Base-by-base conservation (phyloP, 1,140 invertebrate species). In the Teleopsis dalmanni region DNA sequence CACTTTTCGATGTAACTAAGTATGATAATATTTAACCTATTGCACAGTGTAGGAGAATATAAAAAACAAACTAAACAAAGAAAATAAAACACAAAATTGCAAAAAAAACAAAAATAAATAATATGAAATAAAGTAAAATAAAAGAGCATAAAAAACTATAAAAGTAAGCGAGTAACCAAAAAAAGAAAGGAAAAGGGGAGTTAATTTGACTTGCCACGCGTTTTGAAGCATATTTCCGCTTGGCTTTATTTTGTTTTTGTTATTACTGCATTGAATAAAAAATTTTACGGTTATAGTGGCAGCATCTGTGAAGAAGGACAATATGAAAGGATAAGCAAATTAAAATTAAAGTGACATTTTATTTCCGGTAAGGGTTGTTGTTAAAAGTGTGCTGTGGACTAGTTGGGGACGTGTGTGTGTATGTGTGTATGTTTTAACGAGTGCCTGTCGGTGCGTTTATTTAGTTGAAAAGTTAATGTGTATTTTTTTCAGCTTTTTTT, bases 311-410 rank as follows among this genome's bases (percentile, higher is more conserved):
- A n/a, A n/a, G 25, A 42, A 26, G 40, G 40, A 42, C 40, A 42
- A 42, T 42, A 26, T 4, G n/a, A 26, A 26, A 42, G 40, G 40
- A 42, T 42, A 42, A 42, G 23, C 40, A 42, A 42, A 42, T 42
- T 42, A 42, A 42, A 26, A 27, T 14, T 42, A 42, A 42, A 42
- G 40, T 42, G 40, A 26, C 40, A 27, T 42, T 42, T 42, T 26
- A 42, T 27, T 42, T 42, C 40, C 40, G 40, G 14, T 42, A 16
- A 22, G 29, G 40, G 29, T 42, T 21, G 14, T 19, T 26, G 3
- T 26, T 22, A 4, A 18, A 23, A 40, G 4, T 40, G 19, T 10
- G 16, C 5, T 13, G 33, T n/a, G n/a, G n/a, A n/a, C n/a, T n/a
- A n/a, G n/a, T n/a, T n/a, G n/a, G n/a, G n/a, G n/a, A n/a, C n/a